These are phyloP conservation scores for Plecotus auritus DNA, from an alignment of 2,113 vertebrate species.

Conservation along the genomic window DNA sequence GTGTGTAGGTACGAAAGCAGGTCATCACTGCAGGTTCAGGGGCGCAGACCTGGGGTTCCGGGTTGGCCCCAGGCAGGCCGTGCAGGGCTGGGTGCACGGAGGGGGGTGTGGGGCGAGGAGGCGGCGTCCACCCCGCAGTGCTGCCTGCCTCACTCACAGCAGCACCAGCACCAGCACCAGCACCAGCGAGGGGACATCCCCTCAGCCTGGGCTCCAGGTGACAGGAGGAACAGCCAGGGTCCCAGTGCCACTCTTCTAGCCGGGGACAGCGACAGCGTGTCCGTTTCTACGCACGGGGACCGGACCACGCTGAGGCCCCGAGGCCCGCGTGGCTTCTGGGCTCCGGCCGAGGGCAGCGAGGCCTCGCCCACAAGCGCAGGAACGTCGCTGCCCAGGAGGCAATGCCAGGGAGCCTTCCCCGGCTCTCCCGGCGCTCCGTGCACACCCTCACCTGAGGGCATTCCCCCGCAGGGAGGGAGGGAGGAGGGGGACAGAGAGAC, in stretches of 20 bases:
- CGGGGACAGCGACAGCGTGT: background rate
- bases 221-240: background rate
- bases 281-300: background rate
- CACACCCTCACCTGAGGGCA: too few species aligned
- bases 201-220: background rate
- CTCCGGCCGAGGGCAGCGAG: background rate
- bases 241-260: background rate
- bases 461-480: too few species aligned
- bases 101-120: background rate
- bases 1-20: background rate
- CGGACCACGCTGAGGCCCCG: background rate
- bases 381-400: background rate
- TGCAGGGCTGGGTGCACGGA: background rate
- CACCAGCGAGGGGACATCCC: background rate
- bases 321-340: too few species aligned
- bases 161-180: fast-evolving
- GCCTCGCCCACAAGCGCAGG: background rate
- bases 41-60: background rate
- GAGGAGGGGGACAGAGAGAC: too few species aligned
- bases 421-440: background rate
- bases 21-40: background rate
- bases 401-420: background rate
- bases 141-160: background rate
- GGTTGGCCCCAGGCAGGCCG: fast-evolving
- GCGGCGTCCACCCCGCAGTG: fast-evolving